Percentiles rank a stretch among this genome's conserved stretches.
Evolutionary conservation across 2,888 invertebrate species (phyloP).

Genomic region (Temnothorax rugatulus): DNA sequence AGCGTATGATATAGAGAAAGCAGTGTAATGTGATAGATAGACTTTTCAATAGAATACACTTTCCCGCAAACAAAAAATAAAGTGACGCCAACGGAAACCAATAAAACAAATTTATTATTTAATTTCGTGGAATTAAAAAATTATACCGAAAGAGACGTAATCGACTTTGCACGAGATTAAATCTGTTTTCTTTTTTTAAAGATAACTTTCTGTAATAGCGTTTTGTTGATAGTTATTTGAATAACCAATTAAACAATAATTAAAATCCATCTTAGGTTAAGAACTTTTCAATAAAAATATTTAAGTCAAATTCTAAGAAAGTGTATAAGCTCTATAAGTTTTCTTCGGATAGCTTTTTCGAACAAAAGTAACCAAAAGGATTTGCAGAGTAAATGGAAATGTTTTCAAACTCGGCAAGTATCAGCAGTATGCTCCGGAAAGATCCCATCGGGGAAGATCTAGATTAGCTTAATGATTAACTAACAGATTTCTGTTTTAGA

Average conservation of each 20-base stretch:
- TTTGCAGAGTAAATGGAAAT: slow-evolving; percentile 13
- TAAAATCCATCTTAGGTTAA: slow-evolving; percentile 1
- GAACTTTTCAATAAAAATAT: slow-evolving; percentile 4
- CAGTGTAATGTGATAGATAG: slow-evolving; percentile 17
- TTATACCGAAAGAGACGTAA: neutral
- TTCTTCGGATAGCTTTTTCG: neutral
- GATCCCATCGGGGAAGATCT: neutral
- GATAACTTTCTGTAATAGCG: neutral
- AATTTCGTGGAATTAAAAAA: neutral
- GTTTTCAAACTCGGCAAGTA: slow-evolving; percentile 22
- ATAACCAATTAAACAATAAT: slow-evolving; percentile 8
- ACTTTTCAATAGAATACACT: neutral
- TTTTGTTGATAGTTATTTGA: neutral
- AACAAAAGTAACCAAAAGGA: neutral
- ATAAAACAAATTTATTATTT: neutral
- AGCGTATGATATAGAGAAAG: neutral
- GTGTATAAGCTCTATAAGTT: neutral
- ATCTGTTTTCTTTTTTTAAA: slow-evolving; percentile 2
- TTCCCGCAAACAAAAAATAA: neutral
- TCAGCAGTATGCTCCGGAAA: neutral
- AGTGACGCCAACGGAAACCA: neutral
- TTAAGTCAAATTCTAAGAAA: neutral
- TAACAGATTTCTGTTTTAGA: neutral
- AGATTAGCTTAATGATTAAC: slow-evolving; percentile 8
- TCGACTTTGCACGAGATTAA: neutral